These are phyloP conservation scores for Drosophila anomalata DNA, from an alignment of 2,888 invertebrate genomes.

Conservation along the genomic window DNA sequence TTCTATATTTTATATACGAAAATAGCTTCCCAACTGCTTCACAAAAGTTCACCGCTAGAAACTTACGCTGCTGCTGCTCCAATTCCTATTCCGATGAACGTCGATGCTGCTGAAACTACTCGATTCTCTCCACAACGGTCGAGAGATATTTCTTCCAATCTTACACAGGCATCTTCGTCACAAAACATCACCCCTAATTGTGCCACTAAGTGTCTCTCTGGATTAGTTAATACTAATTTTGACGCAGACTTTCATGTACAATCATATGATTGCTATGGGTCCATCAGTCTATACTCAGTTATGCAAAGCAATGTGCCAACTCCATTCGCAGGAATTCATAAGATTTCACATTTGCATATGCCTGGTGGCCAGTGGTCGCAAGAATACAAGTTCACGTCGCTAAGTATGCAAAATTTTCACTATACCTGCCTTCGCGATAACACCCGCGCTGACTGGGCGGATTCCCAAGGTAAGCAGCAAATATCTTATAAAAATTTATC, in stretches of 20 bases:
- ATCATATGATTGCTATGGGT: constrained; percentile 88
- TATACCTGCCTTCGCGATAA: constrained; percentile 86
- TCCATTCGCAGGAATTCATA: constrained; percentile 86
- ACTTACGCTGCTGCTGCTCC: constrained; percentile 86
- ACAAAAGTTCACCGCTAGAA: constrained; percentile 75
- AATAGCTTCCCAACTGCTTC: constrained; percentile 39
- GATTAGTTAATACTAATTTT: constrained; percentile 62
- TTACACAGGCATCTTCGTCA: constrained; percentile 80
- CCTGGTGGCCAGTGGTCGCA: constrained; percentile 90
- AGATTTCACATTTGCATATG: constrained; percentile 89
- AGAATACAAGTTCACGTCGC: constrained; percentile 88
- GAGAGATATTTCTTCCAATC: constrained; percentile 87
- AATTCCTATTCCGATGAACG: constrained; percentile 87
- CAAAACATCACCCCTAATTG: constrained; percentile 72
- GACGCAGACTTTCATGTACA: constrained; percentile 86
- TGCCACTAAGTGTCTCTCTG: constrained; percentile 61
- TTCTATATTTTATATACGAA: background rate
- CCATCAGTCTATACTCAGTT: constrained; percentile 87
- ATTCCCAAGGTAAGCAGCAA: constrained; percentile 73
- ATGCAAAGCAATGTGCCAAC: constrained; percentile 91
- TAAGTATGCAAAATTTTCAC: constrained; percentile 88
- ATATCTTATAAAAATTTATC: background rate
- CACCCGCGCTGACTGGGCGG: constrained; percentile 74
- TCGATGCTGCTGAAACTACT: constrained; percentile 87
- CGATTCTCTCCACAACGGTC: constrained; percentile 87